Evolutionary conservation across 2,888 invertebrate genomes (phyloP), one percentile per base, ranked within the genome.

Genomic region (Caenorhabditis parvicauda): DNA sequence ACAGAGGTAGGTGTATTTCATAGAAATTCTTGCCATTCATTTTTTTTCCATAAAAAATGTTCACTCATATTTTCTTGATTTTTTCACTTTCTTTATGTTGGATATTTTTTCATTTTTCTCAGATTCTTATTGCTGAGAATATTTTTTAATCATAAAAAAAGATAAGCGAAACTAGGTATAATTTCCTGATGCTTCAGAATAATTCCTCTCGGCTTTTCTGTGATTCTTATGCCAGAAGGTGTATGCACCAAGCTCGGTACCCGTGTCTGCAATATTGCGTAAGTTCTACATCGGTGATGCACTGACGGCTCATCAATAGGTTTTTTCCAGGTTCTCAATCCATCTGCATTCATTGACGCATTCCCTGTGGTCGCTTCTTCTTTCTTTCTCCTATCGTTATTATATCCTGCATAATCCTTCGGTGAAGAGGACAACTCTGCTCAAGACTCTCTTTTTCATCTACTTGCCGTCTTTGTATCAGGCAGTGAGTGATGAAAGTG

Each of bases 351-450:
- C 37, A 6, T 52, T 39, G 43, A 52, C 43, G 21, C 51, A 52
- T 22, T 39, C 51, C 14, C 38, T 52, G 14, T 52, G 51, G 51
- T 22, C 41, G 1, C 44, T 52, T 1, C n/a, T 52, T 25, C 12
- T 52, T 9, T 52, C 51, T n/a, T 52, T 52, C 24, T 32, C 14
- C 25, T 52, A 52, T 21, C 44, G 51, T n/a, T 44, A 44, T 27
- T 52, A 52, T 27, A 41, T 52, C 4, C 38, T 52, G 51, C 22
- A 39, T 25, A 52, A 44, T n/a, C 9, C 43, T 22, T 35, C 38
- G 14, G 43, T 43, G 2, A 9, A 38, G 4, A 43, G 32, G 37
- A 17, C 6, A 7, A 21, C 22, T 29, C 27, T 51, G 2, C 19
- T 39, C 3, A 24, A 43, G 7, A 17, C 37, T 19, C 35, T 52